Evolutionary conservation across 2,797 vertebrate species (phyloP), one percentile per base, ranked within the genome.

Genomic region (Eulemur albifrons): DNA sequence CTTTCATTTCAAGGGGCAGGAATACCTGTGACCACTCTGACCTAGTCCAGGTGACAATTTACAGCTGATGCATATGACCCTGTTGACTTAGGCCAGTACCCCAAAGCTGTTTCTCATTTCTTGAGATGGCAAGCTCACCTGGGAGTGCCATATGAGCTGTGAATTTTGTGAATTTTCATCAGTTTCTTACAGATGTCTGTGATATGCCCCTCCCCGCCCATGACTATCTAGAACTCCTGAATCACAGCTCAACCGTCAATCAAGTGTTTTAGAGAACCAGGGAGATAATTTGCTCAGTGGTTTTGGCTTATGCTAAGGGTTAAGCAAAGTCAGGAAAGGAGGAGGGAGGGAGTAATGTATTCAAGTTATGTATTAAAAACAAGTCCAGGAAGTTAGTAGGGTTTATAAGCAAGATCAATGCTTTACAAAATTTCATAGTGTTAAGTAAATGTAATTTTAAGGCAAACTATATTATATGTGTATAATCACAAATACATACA

Each of bases 371-470:
- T 69, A 57, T 45, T 75, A 73, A 88, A 90, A 88, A 81, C 12
- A 43, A 65, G 32, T 27, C 40, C 63, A 79, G 54, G n/a, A 81
- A 72, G 50, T 73, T 54, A 27, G 59, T 72, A 40, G 54, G 43
- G 30, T 72, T 87, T 67, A 14, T 67, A 52, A 97, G 35, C 38
- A 76, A 95, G 87, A 81, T 76, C 54, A 18, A 54, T 30, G 52
- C n/a, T 90, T 95, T 45, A 35, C 45, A 90, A 32, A 76, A 81
- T 59, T 52, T 76, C 40, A 77, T 7, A 94, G 5, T 57, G 48
- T 79, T 77, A 75, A 73, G 57, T 92, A 91, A 95, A 30, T 57
- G 32, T 57, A 61, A 85, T 82, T 90, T 93, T 52, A 88, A 90
- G 38, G 50, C 38, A 63, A 94, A 61, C 18, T 79, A 48, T 73